Evolutionary conservation across 2,113 vertebrate species (phyloP).

Genomic region (Ellobius talpinus): DNA sequence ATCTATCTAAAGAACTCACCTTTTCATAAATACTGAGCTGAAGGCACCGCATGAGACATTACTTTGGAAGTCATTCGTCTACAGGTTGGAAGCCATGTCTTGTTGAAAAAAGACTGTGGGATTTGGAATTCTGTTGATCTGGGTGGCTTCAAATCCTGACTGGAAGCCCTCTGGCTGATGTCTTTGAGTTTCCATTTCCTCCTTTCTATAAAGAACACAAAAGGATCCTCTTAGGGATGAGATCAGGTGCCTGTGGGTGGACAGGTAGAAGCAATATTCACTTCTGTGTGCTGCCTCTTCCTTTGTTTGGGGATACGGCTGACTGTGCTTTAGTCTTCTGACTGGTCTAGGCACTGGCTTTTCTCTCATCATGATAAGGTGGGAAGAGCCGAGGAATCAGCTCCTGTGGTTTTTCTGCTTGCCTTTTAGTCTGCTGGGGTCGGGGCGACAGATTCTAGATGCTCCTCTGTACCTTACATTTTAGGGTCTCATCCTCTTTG

Average conservation of each 20-base stretch:
- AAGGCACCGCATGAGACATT: too few species aligned
- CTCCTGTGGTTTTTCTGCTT: neutral
- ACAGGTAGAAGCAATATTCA: neutral
- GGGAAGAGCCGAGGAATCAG: too few species aligned
- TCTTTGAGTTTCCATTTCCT: neutral
- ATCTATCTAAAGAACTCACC: too few species aligned
- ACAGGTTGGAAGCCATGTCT: neutral
- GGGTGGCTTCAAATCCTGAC: neutral
- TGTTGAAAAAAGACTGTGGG: neutral
- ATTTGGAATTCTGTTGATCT: neutral
- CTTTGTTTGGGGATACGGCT: neutral
- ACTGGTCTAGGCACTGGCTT: neutral
- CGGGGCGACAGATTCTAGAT: conserved; percentile 70
- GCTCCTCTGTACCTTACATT: conserved; percentile 55
- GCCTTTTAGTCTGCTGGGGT: neutral
- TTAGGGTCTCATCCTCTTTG: conserved; percentile 73
- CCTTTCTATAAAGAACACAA: neutral
- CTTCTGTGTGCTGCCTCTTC: neutral
- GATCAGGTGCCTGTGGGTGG: neutral
- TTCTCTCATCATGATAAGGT: neutral
- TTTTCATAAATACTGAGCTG: too few species aligned
- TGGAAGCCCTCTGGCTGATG: neutral
- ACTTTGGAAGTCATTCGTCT: too few species aligned
- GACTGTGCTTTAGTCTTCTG: neutral
- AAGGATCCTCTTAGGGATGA: neutral